A percentile compares a stretch with the other conserved stretches of the same genome.
Evolutionary conservation across 2,888 invertebrate genomes (phyloP).

Genomic region (Tipula confusa): DNA sequence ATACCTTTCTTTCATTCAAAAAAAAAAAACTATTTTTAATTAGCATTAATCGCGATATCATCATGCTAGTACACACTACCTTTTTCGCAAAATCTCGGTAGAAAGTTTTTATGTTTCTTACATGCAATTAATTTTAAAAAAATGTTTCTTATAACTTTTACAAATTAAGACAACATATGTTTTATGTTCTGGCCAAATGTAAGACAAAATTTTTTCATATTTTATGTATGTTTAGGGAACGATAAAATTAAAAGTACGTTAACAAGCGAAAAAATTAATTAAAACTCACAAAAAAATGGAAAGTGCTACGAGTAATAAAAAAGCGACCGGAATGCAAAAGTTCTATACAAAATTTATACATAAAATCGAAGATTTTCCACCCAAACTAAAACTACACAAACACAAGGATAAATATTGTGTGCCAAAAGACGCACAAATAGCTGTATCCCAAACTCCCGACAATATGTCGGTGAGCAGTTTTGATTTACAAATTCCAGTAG

Average conservation of each 20-base stretch:
- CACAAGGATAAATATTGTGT: slow-evolving; percentile 35
- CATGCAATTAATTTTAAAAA: not conserved
- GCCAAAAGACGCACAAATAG: not conserved
- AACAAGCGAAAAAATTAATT: not conserved
- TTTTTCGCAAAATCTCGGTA: not conserved
- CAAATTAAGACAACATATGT: not conserved
- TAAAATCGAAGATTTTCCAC: slow-evolving; percentile 48
- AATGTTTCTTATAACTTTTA: slow-evolving; percentile 15
- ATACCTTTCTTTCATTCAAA: not conserved
- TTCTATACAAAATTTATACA: slow-evolving; percentile 48
- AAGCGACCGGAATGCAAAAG: slow-evolving; percentile 42
- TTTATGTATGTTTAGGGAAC: not conserved
- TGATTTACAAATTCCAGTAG: not conserved
- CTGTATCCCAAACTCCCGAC: slow-evolving; percentile 30
- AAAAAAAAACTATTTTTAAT: not conserved
- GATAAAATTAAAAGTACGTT: not conserved
- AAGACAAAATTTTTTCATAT: not conserved
- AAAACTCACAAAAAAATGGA: slow-evolving; percentile 33
- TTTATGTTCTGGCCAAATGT: not conserved
- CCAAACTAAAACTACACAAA: slow-evolving; percentile 43
- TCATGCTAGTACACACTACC: not conserved
- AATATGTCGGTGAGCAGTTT: not conserved
- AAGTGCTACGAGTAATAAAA: slow-evolving; percentile 34
- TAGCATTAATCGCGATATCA: not conserved
- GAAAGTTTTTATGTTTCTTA: not conserved